Conservation (phyloP, 2,113 vertebrate species). For the Ptychochromis oligacanthus region DNA sequence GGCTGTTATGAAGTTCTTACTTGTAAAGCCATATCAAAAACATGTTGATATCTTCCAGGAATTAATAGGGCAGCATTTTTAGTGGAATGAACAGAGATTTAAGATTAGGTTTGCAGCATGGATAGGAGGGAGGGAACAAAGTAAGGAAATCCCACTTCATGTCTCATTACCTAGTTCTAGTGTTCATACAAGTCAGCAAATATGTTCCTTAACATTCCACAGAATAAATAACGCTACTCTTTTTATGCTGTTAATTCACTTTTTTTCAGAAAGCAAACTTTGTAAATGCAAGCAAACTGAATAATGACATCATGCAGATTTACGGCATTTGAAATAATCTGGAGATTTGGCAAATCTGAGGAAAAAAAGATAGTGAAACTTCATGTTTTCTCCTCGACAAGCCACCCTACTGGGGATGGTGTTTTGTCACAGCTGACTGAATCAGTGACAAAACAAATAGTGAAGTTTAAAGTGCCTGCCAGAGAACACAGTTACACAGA, state of each 20-base stretch:
- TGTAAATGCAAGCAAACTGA: neutral
- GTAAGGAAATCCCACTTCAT: neutral
- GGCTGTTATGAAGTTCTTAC: neutral
- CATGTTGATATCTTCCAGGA: neutral
- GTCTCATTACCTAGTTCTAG: no score
- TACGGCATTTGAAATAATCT: neutral
- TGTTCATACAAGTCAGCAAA: neutral
- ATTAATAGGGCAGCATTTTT: neutral
- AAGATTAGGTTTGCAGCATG: neutral
- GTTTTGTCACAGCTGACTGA: conserved; percentile 43
- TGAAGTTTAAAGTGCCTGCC: conserved; percentile 39
- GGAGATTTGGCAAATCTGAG: neutral
- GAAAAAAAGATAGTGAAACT: neutral
- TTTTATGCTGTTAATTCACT: neutral
- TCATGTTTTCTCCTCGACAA: conserved; percentile 45
- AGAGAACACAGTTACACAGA: conserved; percentile 38
- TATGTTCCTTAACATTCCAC: no score
- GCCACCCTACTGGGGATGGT: conserved; percentile 24
- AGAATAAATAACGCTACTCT: neutral
- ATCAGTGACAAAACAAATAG: conserved; percentile 61
- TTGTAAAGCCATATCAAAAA: neutral
- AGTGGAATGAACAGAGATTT: neutral
- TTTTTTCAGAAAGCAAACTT: neutral
- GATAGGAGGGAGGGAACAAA: neutral
- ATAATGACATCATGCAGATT: neutral